Conservation (phyloP, 2,113 vertebrate species). For the Eleginops maclovinus region DNA sequence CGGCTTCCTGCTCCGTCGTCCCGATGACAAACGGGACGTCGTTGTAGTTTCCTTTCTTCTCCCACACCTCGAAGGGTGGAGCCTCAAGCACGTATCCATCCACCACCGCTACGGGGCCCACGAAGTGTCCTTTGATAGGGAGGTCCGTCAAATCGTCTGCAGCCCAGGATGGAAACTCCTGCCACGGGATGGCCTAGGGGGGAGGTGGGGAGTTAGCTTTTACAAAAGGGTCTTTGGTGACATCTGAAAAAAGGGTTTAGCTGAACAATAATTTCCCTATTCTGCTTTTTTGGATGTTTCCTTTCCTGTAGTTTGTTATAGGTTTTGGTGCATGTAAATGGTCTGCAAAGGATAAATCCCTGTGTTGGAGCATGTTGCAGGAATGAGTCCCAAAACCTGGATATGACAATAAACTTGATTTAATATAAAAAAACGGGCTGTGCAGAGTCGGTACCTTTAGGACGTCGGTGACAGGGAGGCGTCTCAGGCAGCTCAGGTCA, state of each 20-base stretch:
- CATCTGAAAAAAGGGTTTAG: too few species aligned
- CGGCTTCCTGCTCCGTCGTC: conserved; percentile 82
- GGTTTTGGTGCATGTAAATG: too few species aligned
- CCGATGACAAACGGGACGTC: conserved; percentile 84
- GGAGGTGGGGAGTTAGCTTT: neutral
- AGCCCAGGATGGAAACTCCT: conserved; percentile 81
- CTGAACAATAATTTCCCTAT: too few species aligned
- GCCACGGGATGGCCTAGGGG: conserved; percentile 81
- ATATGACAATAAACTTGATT: too few species aligned
- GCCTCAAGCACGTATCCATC: conserved; percentile 81
- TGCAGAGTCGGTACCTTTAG: conserved; percentile 73
- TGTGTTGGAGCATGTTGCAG: too few species aligned
- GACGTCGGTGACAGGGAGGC: conserved; percentile 68
- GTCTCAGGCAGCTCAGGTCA: conserved; percentile 75
- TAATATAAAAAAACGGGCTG: too few species aligned
- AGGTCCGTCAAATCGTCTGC: conserved; percentile 70
- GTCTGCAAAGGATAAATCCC: too few species aligned
- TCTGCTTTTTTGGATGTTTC: too few species aligned
- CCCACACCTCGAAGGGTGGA: conserved; percentile 78
- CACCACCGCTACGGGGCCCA: conserved; percentile 78
- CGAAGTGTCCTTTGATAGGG: conserved; percentile 69
- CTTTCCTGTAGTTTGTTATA: too few species aligned
- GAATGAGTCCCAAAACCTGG: too few species aligned
- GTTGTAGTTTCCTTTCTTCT: conserved; percentile 63
- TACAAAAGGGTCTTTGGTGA: too few species aligned